Conservation (phyloP, 1,140 invertebrate genomes). For the Dufourea novaeangliae region DNA sequence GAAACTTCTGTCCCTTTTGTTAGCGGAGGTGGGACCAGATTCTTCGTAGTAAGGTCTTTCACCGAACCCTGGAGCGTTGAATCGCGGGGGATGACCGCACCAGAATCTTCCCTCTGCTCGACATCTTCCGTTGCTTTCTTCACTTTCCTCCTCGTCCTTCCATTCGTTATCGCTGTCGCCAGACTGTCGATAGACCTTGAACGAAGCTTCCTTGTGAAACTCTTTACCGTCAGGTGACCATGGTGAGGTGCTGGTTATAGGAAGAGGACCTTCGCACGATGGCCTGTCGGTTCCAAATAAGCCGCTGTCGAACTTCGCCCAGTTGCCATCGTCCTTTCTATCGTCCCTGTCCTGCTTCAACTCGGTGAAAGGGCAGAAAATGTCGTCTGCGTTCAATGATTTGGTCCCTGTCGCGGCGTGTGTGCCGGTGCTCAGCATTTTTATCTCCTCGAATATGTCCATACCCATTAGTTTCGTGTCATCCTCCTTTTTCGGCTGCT, state of each 20-base stretch:
- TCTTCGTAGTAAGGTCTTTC: slow-evolving; percentile 74
- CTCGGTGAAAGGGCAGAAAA: slow-evolving; percentile 74
- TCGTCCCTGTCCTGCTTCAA: slow-evolving; percentile 66
- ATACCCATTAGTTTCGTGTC: slow-evolving; percentile 65
- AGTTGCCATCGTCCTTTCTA: slow-evolving; percentile 75
- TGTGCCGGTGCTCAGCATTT: slow-evolving; percentile 72
- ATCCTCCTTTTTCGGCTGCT: slow-evolving; percentile 66
- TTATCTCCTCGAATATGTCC: slow-evolving; percentile 80
- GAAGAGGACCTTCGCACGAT: slow-evolving; percentile 76
- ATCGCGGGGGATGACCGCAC: slow-evolving; percentile 63
- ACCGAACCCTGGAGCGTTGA: slow-evolving; percentile 65
- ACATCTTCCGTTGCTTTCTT: slow-evolving; percentile 75
- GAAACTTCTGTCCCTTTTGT: slow-evolving; percentile 72
- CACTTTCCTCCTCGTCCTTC: slow-evolving; percentile 79
- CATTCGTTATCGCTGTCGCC: slow-evolving; percentile 81
- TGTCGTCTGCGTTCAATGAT: slow-evolving; percentile 66
- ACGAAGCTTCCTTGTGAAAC: slow-evolving; percentile 78
- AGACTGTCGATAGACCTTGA: slow-evolving; percentile 72
- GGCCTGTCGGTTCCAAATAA: slow-evolving; percentile 74
- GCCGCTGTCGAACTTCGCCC: slow-evolving; percentile 81
- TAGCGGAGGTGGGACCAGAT: background rate
- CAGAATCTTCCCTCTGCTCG: slow-evolving; percentile 68
- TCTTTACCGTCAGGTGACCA: slow-evolving; percentile 91
- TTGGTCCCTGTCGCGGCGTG: slow-evolving; percentile 50
- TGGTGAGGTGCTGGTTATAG: slow-evolving; percentile 84